Conservation (phyloP, 2,797 vertebrate species). For the Natrix natrix region DNA sequence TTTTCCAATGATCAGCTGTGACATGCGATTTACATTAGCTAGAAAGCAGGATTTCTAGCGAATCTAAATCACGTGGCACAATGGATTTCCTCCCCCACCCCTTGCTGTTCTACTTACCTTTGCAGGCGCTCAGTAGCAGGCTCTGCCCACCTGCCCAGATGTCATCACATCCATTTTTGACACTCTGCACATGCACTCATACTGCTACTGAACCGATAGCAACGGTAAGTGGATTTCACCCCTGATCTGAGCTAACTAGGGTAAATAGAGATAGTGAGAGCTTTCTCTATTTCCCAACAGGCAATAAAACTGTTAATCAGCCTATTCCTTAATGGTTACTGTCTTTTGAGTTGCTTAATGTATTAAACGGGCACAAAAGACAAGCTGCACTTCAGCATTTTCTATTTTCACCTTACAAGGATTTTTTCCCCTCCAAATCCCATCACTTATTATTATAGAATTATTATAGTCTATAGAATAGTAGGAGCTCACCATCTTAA, state of each 20-base stretch:
- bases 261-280: conserved; percentile 37
- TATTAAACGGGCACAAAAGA: background rate
- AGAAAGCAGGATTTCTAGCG: too few species aligned
- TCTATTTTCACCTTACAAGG: background rate
- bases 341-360: conserved; percentile 27
- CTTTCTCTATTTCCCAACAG: conserved; percentile 52
- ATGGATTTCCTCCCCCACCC: too few species aligned
- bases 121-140: too few species aligned
- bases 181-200: too few species aligned
- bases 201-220: too few species aligned
- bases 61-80: too few species aligned
- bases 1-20: too few species aligned
- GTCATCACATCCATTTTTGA: too few species aligned
- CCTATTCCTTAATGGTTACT: conserved; percentile 21
- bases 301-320: conserved; percentile 40
- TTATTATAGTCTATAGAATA: background rate
- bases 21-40: too few species aligned
- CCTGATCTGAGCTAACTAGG: conserved; percentile 48
- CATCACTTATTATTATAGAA: background rate
- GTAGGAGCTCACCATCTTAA: background rate
- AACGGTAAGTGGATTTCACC: too few species aligned
- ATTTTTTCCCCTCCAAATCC: background rate
- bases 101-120: too few species aligned
- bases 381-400: conserved; percentile 16
- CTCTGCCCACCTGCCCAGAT: too few species aligned